Evolutionary conservation across 2,797 vertebrate species (phyloP).

Genomic region (Sebastes flavidus): DNA sequence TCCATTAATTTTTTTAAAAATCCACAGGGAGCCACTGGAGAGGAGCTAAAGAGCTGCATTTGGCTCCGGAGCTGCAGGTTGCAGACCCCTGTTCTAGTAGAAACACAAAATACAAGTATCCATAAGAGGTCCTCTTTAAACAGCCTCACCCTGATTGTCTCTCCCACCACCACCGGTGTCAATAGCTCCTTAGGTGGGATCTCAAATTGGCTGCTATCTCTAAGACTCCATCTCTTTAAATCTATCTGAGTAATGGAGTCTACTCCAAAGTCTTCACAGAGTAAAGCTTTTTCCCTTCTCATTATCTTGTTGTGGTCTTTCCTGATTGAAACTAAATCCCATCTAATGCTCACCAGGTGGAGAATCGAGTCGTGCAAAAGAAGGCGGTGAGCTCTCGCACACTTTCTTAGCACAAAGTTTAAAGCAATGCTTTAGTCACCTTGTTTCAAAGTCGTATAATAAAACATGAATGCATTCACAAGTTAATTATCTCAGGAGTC

Average conservation of each 20-base stretch:
- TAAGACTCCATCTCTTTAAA: background rate
- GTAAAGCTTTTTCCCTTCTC: background rate
- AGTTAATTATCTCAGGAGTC: background rate
- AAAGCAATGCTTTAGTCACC: background rate
- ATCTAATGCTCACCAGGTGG: background rate
- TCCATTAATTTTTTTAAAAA: too few species aligned
- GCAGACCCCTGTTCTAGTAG: too few species aligned
- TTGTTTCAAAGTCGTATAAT: background rate
- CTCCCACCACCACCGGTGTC: background rate
- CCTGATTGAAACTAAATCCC: background rate
- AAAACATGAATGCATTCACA: background rate
- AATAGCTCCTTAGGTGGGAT: too few species aligned
- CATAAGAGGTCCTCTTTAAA: too few species aligned
- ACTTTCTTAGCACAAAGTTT: background rate
- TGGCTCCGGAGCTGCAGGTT: too few species aligned
- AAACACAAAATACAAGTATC: too few species aligned
- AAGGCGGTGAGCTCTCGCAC: background rate
- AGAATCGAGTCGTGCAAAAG: background rate
- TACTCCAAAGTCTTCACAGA: background rate
- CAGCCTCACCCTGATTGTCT: background rate
- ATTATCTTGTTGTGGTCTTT: background rate
- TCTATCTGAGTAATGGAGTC: background rate
- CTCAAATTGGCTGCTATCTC: background rate
- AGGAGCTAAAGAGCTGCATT: too few species aligned
- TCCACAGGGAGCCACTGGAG: too few species aligned